A percentile compares a stretch with the other conserved stretches of the same genome.
phyloP scores from a whole-genome alignment of 2,113 vertebrate species.

The Grus americana region DNA sequence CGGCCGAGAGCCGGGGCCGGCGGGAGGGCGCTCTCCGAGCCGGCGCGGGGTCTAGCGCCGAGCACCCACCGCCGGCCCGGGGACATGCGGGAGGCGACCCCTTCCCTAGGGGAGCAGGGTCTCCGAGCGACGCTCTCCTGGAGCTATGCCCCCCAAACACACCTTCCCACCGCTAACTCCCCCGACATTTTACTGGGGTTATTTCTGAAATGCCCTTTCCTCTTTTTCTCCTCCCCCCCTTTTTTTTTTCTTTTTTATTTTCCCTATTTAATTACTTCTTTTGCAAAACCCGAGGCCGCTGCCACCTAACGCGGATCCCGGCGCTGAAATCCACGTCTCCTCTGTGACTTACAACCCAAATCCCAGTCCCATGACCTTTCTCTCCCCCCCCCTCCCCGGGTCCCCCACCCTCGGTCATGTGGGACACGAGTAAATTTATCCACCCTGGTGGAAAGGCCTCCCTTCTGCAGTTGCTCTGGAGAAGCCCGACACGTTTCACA shows the following conservation, averaged over 20 bases:
- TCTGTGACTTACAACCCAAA: slow-evolving; percentile 54
- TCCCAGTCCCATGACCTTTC: slow-evolving; percentile 60
- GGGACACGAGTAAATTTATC: slow-evolving; percentile 45
- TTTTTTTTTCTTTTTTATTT: background rate
- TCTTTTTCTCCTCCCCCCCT: rapidly evolving
- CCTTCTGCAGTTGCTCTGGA: background rate
- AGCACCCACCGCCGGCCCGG: background rate
- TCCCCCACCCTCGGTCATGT: slow-evolving; percentile 32
- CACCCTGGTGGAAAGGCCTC: slow-evolving; percentile 50
- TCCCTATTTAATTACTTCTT: background rate
- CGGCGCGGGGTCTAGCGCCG: background rate
- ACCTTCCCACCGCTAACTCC: background rate
- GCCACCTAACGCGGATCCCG: slow-evolving; percentile 19
- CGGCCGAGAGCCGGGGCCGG: background rate
- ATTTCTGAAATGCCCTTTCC: background rate
- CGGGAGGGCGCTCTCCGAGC: background rate
- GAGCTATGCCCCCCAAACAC: background rate
- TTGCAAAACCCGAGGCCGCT: slow-evolving; percentile 6
- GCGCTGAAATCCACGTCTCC: slow-evolving; percentile 34
- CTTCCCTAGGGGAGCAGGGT: background rate
- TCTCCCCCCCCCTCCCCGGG: background rate
- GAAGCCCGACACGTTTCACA: background rate
- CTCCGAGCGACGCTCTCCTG: background rate
- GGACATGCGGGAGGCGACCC: background rate
- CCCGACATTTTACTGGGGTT: background rate